Evolutionary conservation across 2,113 vertebrate genomes (phyloP).

Genomic region (Sakesphorus luctuosus): DNA sequence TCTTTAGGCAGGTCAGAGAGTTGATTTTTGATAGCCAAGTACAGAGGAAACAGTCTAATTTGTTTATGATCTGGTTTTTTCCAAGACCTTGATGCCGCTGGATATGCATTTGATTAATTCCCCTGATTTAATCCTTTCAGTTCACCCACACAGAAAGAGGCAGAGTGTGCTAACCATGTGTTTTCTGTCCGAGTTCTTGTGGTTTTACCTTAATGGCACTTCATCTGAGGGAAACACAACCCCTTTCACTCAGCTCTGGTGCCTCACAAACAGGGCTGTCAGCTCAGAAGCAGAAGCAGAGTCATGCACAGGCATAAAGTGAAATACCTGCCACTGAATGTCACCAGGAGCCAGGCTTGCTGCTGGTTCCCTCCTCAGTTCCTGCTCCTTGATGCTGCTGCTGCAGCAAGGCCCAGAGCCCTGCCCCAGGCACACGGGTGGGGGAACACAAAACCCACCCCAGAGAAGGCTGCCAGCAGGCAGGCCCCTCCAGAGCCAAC

Average conservation of each 20-base stretch:
- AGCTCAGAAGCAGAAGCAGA: not conserved
- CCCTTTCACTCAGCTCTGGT: rapidly evolving
- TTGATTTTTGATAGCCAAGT: not conserved
- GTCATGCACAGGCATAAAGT: rapidly evolving
- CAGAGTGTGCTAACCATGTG: not conserved
- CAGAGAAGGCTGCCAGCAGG: not conserved
- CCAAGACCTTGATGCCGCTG: not conserved
- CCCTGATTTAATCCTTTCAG: not conserved
- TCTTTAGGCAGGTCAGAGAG: not conserved
- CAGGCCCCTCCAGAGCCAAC: not conserved
- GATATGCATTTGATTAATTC: not conserved
- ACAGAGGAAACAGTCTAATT: not conserved
- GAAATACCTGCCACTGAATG: not conserved
- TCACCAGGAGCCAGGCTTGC: not conserved
- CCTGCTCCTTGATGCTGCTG: not conserved
- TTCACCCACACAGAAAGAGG: not conserved
- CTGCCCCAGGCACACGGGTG: not conserved
- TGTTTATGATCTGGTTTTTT: not conserved
- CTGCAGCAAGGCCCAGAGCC: rapidly evolving
- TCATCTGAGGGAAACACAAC: not conserved
- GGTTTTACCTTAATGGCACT: not conserved
- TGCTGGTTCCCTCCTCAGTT: not conserved
- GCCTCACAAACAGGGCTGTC: not conserved
- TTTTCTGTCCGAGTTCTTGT: not conserved
- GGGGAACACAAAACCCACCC: not conserved